Evolutionary conservation across 2,797 vertebrate genomes (phyloP).

Genomic region (Danio kyathit): DNA sequence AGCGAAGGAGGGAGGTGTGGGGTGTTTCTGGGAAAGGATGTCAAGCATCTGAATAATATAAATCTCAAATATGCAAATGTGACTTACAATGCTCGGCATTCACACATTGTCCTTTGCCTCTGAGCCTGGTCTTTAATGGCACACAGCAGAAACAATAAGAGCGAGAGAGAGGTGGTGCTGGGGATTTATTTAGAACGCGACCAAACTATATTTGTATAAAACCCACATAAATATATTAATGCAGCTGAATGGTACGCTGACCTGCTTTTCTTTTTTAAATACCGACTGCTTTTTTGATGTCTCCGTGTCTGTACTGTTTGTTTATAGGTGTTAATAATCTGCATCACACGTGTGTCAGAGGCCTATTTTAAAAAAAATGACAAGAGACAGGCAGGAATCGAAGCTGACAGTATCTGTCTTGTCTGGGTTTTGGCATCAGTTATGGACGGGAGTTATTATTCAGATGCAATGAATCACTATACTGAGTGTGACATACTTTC

Average conservation of each 20-base stretch:
- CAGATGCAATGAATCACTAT: constrained; percentile 12
- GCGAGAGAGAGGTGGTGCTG: constrained; percentile 56
- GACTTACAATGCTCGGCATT: constrained; percentile 71
- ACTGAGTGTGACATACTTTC: constrained; percentile 15
- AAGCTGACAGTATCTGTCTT: constrained; percentile 8
- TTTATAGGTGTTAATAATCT: constrained; percentile 19
- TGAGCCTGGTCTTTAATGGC: constrained; percentile 66
- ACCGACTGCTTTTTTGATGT: constrained; percentile 20
- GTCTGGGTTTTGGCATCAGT: constrained; percentile 2
- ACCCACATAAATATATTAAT: constrained; percentile 61
- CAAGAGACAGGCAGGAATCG: not conserved
- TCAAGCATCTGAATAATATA: constrained; percentile 82
- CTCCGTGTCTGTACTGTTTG: not conserved
- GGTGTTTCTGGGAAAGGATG: constrained; percentile 75
- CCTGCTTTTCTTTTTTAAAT: constrained; percentile 59
- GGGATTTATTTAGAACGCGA: constrained; percentile 56
- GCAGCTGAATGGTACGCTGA: constrained; percentile 62
- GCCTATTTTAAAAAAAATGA: not conserved
- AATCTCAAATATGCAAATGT: constrained; percentile 83
- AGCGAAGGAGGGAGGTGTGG: constrained; percentile 71
- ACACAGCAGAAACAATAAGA: constrained; percentile 64
- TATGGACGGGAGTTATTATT: constrained; percentile 5
- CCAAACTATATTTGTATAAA: constrained; percentile 38
- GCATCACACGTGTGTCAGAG: not conserved
- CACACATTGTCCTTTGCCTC: constrained; percentile 72